These are phyloP conservation scores for Drosophila sp. DNA, from an alignment of 1,140 invertebrate genomes.

Conservation along the genomic window DNA sequence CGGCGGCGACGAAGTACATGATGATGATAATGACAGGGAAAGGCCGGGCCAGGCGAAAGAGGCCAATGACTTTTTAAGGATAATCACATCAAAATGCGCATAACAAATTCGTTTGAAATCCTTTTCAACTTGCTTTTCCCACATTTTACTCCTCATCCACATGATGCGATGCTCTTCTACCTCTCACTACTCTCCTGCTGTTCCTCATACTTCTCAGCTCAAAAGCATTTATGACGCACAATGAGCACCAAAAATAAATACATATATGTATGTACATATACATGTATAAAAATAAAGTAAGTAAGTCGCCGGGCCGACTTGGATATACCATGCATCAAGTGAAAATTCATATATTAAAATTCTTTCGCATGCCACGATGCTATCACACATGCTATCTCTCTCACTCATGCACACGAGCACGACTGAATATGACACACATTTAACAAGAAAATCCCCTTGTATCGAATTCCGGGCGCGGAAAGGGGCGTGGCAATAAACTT, in stretches of 20 bases:
- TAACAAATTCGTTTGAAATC: slow-evolving; percentile 73
- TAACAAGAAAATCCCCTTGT: no score
- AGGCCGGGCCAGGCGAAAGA: slow-evolving; percentile 12
- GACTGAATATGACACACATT: no score
- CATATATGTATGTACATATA: background rate
- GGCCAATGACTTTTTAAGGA: slow-evolving; percentile 67
- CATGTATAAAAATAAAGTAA: no score
- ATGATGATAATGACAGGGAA: slow-evolving; percentile 33
- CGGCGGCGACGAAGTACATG: background rate
- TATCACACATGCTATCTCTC: no score
- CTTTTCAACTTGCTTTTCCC: slow-evolving; percentile 65
- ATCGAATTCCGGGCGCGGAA: no score
- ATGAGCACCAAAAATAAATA: background rate
- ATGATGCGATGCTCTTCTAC: background rate
- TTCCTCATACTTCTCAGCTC: background rate
- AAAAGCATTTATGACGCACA: slow-evolving; percentile 33
- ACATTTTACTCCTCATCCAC: background rate
- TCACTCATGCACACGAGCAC: no score
- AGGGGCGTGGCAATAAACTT: no score
- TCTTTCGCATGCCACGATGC: no score
- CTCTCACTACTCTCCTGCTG: background rate
- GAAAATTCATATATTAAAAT: no score
- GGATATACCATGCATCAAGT: no score
- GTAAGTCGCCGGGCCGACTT: no score
- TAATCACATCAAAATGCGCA: slow-evolving; percentile 73